Conservation (phyloP, 2,113 vertebrate species). For the Tympanuchus pallidicinctus region DNA sequence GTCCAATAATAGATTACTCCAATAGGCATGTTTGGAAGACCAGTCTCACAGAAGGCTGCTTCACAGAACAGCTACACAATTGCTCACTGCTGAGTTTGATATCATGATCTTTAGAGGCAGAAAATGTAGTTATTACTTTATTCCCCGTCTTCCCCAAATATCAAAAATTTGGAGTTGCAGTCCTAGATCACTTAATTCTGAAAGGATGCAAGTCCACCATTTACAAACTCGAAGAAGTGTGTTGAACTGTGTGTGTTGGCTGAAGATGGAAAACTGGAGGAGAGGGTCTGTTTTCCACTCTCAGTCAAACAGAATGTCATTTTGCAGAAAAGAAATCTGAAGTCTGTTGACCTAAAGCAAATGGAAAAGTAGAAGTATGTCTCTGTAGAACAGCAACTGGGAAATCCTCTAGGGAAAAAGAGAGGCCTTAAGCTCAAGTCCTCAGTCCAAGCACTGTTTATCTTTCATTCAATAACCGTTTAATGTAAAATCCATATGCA, state of each 20-base stretch:
- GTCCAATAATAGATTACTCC: background rate
- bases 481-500: slow-evolving; percentile 68
- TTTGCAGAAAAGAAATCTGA: background rate
- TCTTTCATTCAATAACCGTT: slow-evolving; percentile 54
- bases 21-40: background rate
- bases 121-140: background rate
- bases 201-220: background rate
- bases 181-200: background rate
- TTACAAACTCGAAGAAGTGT: background rate
- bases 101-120: background rate
- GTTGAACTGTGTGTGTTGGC: background rate
- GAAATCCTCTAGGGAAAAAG: slow-evolving; percentile 10
- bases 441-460: slow-evolving; percentile 28
- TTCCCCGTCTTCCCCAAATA: background rate
- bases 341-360: background rate
- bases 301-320: background rate
- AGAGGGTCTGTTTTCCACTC: background rate
- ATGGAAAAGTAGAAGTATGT: slow-evolving; percentile 1
- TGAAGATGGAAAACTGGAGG: background rate
- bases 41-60: background rate
- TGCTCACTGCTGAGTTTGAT: background rate
- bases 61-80: background rate
- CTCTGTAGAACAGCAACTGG: background rate
- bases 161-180: background rate
- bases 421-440: slow-evolving; percentile 26